Base-by-base conservation (phyloP, 2,797 vertebrate species). In the Crocidura indochinensis region DNA sequence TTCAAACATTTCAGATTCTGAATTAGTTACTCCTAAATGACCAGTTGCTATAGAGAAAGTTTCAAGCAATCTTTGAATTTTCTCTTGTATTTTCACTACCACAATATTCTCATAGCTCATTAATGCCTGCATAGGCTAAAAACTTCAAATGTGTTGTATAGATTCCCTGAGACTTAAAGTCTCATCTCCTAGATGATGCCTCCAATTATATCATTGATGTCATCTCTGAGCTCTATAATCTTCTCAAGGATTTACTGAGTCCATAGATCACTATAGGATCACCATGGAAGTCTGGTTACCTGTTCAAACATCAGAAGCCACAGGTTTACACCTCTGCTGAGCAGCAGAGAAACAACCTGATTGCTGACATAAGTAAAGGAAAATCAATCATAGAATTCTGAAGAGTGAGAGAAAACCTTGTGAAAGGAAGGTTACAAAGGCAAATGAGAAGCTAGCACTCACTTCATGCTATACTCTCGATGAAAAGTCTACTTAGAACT, bases 291-390 rank as follows among this genome's bases (percentile, higher is more conserved):
- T 19, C n/a, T 88, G 31, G 10, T 85, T 56, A 86, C 56, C 74
- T 38, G 85, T 95, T 96, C 84, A 95, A 90, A 95, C 87, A 78
- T 83, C 87, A 87, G 47, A 88, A 95, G 74, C 27, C 67, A 77
- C 74, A 82, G 77, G 51, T 92, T 76, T 49, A 51, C 5, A 0
- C 68, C 68, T 74, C 81, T 73, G 24, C 90, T 87, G 86, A 91
- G 72, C 78, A 85, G 56, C 64, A 71, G 51, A 60, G 71, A 90
- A 94, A 90, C 31, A 78, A 49, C 19, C 64, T 72, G 75, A 87
- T 84, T 71, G 26, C 56, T 88, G 74, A 17, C 7, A 62, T 62
- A 96, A 94, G 80, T 56, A 90, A 91, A 89, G 75, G 67, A 10
- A 51, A 72, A 79, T 79, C 84, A 69, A 69, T 92, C 77, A 74